phyloP scores from a whole-genome alignment of 2,113 vertebrate genomes.

The Chroicocephalus ridibundus region DNA sequence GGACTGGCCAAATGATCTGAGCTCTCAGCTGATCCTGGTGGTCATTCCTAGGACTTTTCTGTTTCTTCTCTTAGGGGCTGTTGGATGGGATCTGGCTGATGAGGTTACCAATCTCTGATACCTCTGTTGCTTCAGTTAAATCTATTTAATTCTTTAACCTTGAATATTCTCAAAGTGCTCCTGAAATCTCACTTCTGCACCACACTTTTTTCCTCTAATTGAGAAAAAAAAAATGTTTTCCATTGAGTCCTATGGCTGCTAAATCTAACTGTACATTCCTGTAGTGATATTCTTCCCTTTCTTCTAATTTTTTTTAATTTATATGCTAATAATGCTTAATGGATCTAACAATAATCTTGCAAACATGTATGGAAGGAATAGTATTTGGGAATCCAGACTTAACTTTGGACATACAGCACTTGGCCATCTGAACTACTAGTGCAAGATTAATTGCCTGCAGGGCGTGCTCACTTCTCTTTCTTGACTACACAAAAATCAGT shows the following conservation, averaged over 20 bases:
- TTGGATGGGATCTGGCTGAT: not conserved
- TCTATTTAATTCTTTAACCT: not conserved
- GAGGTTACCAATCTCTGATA: not conserved
- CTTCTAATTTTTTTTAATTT: not conserved
- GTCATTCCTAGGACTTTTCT: not conserved
- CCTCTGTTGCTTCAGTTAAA: not conserved
- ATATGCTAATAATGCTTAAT: not conserved
- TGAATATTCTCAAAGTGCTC: not conserved
- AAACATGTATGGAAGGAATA: not conserved
- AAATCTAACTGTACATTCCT: not conserved
- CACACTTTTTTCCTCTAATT: rapidly evolving
- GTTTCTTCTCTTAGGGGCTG: not conserved
- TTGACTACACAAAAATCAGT: not conserved
- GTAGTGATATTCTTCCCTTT: not conserved
- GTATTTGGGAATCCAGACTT: not conserved
- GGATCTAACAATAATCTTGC: not conserved
- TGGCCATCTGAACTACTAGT: not conserved
- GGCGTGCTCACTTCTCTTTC: not conserved
- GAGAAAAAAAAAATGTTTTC: not conserved
- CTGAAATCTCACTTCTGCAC: not conserved
- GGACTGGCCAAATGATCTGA: not conserved
- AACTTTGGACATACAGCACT: not conserved
- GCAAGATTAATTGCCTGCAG: not conserved
- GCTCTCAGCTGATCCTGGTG: not conserved
- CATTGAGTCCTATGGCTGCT: not conserved